Percentiles rank a stretch among this genome's conserved stretches.
phyloP scores from a whole-genome alignment of 2,888 invertebrate species.

The Drosophila rellima region DNA sequence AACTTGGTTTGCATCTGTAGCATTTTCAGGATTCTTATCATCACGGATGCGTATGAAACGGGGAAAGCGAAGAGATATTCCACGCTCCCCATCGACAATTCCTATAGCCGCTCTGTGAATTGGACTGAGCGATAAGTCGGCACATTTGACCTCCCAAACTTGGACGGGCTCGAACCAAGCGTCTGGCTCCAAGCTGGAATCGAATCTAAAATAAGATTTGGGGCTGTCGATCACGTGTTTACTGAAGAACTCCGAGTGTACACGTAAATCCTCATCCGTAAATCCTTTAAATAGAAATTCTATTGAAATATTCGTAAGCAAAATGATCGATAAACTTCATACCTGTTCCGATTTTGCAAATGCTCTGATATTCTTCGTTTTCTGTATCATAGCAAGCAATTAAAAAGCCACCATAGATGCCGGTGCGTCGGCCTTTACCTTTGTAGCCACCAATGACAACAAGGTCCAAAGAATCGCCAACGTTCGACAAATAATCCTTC shows the following conservation, averaged over 20 bases:
- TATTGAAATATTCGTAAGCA: not conserved
- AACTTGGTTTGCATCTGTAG: conserved; percentile 95
- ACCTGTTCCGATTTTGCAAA: conserved; percentile 92
- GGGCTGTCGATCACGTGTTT: conserved; percentile 91
- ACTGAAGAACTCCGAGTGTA: conserved; percentile 91
- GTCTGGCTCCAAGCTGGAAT: conserved; percentile 91
- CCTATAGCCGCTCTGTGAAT: conserved; percentile 95
- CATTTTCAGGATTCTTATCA: conserved; percentile 97
- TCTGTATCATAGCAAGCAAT: conserved; percentile 96
- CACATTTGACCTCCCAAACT: conserved; percentile 99
- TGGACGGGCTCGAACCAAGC: conserved; percentile 94
- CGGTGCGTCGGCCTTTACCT: conserved; percentile 97
- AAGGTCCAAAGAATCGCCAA: conserved; percentile 98
- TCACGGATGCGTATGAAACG: conserved; percentile 94
- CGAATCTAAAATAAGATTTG: conserved; percentile 93
- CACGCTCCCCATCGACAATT: conserved; percentile 95
- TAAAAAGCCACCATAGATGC: conserved; percentile 97
- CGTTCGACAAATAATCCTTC: conserved; percentile 98
- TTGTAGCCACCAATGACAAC: conserved; percentile 97
- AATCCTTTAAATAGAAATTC: conserved; percentile 88
- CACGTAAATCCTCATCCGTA: conserved; percentile 94
- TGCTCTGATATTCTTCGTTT: conserved; percentile 96
- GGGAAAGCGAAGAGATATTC: conserved; percentile 98
- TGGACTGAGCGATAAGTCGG: conserved; percentile 98
- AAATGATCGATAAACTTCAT: not conserved